A percentile compares a stretch with the other conserved stretches of the same genome.
phyloP scores from a whole-genome alignment of 2,888 invertebrate species.

The Troides helena region DNA sequence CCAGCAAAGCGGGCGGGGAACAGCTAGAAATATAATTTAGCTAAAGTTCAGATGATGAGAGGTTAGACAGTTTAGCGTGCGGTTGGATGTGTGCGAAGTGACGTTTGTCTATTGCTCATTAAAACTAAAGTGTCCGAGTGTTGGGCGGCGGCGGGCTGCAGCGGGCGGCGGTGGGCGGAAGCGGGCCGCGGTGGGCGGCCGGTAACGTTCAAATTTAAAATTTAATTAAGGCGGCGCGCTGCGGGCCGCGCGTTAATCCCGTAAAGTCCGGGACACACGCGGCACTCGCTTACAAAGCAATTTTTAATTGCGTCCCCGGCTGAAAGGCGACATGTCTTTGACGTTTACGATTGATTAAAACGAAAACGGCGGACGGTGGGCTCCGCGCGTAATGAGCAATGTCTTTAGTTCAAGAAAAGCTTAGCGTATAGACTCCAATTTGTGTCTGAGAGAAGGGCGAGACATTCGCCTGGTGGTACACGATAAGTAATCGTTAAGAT shows the following conservation, averaged over 20 bases:
- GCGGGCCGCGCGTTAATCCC: slow-evolving; percentile 61
- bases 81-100: background rate
- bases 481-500: no score
- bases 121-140: slow-evolving; percentile 7
- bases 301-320: slow-evolving; percentile 67
- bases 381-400: slow-evolving; percentile 31
- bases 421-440: background rate
- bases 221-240: slow-evolving; percentile 60
- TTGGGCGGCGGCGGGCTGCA: no score
- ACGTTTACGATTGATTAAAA: slow-evolving; percentile 46
- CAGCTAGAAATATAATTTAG: no score
- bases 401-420: slow-evolving; percentile 27
- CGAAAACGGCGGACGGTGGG: slow-evolving; percentile 31
- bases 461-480: background rate
- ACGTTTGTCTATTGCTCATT: slow-evolving; percentile 18
- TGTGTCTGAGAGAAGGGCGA: no score
- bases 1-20: no score
- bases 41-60: no score
- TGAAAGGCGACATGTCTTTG: slow-evolving; percentile 62
- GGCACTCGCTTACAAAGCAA: slow-evolving; percentile 60
- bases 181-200: slow-evolving; percentile 30
- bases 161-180: no score
- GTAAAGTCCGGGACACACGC: slow-evolving; percentile 60
- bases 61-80: background rate
- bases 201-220: slow-evolving; percentile 65